phyloP scores from a whole-genome alignment of 2,797 vertebrate genomes.

The Muraenolepis orangiensis region DNA sequence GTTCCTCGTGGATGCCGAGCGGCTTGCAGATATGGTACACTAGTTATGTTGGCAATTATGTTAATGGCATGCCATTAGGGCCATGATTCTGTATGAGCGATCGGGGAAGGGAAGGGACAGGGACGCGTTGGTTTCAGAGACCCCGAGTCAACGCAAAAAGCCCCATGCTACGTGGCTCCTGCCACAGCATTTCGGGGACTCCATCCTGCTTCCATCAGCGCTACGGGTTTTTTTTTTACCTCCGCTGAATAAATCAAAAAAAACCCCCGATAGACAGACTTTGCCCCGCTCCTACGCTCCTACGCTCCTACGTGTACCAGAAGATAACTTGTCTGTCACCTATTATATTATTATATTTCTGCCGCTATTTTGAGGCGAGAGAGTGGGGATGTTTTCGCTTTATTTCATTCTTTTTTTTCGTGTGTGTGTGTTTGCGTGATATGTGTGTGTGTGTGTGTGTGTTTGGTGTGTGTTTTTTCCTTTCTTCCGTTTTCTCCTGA shows the following conservation, averaged over 20 bases:
- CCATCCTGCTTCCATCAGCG: conserved; percentile 82
- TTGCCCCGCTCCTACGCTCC: conserved; percentile 31
- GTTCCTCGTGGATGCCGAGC: conserved; percentile 83
- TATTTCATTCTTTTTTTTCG: background rate
- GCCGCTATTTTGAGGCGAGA: conserved; percentile 49
- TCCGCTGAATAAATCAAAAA: conserved; percentile 14
- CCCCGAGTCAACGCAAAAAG: conserved; percentile 50
- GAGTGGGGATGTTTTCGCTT: conserved; percentile 63
- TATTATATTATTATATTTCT: conserved; percentile 56
- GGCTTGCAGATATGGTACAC: conserved; percentile 93
- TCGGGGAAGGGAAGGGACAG: conserved; percentile 89
- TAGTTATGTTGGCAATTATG: conserved; percentile 97
- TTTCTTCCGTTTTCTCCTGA: conserved; percentile 32
- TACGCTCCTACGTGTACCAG: too few species aligned
- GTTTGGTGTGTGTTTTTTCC: too few species aligned
- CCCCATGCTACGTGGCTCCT: conserved; percentile 34
- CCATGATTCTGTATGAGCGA: conserved; percentile 97
- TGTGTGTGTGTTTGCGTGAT: too few species aligned
- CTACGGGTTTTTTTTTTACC: conserved; percentile 57
- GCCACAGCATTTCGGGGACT: too few species aligned
- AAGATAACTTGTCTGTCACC: conserved; percentile 49
- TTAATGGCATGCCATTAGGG: conserved; percentile 99
- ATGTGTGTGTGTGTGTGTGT: too few species aligned
- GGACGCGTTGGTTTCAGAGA: conserved; percentile 79
- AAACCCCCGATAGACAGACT: background rate